These are phyloP conservation scores for Mycogona germanica DNA, from an alignment of 2,888 invertebrate species.

Conservation along the genomic window DNA sequence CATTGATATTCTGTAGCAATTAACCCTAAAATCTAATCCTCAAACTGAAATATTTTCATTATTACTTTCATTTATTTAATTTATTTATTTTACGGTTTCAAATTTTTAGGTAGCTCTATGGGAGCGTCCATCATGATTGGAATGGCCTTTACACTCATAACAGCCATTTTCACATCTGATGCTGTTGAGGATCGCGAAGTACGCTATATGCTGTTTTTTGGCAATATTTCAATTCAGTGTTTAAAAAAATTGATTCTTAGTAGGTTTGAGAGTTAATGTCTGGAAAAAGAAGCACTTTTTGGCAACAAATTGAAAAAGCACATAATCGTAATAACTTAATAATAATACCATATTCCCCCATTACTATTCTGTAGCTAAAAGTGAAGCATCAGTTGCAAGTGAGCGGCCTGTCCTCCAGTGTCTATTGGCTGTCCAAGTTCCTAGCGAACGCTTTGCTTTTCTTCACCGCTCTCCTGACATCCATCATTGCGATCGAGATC, in stretches of 20 bases:
- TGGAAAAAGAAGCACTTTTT: constrained; percentile 1
- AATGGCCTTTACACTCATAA: constrained; percentile 64
- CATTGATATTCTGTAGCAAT: too few species aligned
- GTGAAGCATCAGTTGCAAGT: constrained; percentile 69
- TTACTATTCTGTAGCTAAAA: constrained; percentile 48
- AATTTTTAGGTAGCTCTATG: constrained; percentile 55
- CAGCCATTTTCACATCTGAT: constrained; percentile 62
- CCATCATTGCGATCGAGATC: constrained; percentile 53
- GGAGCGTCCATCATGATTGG: constrained; percentile 64
- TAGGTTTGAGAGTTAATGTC: too few species aligned
- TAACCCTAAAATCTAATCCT: too few species aligned
- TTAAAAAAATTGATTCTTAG: too few species aligned
- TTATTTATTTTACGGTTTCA: too few species aligned
- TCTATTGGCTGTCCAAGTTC: constrained; percentile 36
- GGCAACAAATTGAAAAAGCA: neutral
- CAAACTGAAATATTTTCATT: too few species aligned
- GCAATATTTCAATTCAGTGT: too few species aligned
- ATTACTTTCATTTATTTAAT: too few species aligned
- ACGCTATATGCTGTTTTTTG: constrained; percentile 23
- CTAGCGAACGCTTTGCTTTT: constrained; percentile 62
- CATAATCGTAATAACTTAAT: neutral
- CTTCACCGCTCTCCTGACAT: constrained; percentile 53
- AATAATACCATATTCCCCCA: constrained; percentile 5
- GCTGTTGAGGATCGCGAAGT: constrained; percentile 76
- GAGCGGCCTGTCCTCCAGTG: constrained; percentile 58